These are phyloP conservation scores for Drosophila carrolli DNA, from an alignment of 1,140 invertebrate genomes.

Conservation along the genomic window DNA sequence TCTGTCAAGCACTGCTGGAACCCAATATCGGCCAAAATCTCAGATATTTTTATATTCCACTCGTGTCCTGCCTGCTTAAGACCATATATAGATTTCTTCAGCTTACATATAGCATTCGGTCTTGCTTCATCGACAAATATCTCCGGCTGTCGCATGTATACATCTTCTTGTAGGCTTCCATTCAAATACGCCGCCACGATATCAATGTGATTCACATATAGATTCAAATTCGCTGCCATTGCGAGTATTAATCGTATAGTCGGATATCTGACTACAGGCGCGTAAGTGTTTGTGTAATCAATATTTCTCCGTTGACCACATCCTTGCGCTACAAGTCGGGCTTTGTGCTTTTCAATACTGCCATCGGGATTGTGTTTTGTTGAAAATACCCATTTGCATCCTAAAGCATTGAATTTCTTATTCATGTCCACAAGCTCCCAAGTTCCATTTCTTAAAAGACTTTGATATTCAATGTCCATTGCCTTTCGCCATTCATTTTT, in stretches of 20 bases:
- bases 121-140: background rate
- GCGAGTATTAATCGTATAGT: background rate
- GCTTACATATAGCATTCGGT: background rate
- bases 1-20: too few relatives aligned
- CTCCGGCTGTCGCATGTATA: slow-evolving; percentile 1
- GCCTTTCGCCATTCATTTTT: slow-evolving; percentile 4
- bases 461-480: background rate
- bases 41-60: too few relatives aligned
- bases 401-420: background rate
- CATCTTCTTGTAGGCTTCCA: background rate
- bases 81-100: slow-evolving; percentile 1
- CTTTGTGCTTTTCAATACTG: background rate
- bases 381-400: background rate
- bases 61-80: background rate
- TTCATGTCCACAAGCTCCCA: background rate
- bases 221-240: background rate
- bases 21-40: slow-evolving; percentile 1
- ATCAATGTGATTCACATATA: background rate
- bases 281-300: background rate
- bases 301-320: background rate
- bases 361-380: background rate
- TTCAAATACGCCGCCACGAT: slow-evolving; percentile 1
- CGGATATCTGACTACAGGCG: background rate
- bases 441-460: background rate
- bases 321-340: background rate